Percentiles rank a stretch among this genome's conserved stretches.
These are phyloP conservation scores for Frieseomelitta varia DNA, from an alignment of 1,140 invertebrate species.

Conservation along the genomic window DNA sequence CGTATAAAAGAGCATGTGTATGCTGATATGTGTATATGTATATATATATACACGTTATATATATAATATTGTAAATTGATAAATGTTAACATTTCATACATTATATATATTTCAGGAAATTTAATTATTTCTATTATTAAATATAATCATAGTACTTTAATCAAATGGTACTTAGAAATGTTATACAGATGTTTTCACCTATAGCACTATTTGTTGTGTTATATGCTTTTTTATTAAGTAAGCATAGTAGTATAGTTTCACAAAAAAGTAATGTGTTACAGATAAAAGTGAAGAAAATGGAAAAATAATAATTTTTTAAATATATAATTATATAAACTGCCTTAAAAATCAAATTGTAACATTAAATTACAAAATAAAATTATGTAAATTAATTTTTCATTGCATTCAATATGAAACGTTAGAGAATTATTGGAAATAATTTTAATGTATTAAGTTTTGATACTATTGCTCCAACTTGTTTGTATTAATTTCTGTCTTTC, in stretches of 20 bases:
- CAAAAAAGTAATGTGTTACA: background rate
- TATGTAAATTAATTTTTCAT: background rate
- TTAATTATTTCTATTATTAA: constrained; percentile 12
- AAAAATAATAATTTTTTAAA: background rate
- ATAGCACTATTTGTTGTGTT: background rate
- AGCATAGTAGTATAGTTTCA: background rate
- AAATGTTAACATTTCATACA: constrained; percentile 1
- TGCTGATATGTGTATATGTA: constrained; percentile 26
- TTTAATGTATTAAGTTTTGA: background rate
- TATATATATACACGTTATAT: constrained; percentile 11
- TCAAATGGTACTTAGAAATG: constrained; percentile 1
- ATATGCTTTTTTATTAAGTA: background rate
- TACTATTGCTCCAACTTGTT: background rate
- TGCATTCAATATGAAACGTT: background rate
- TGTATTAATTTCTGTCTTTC: background rate
- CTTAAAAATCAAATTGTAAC: constrained; percentile 41
- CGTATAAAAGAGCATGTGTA: constrained; percentile 15
- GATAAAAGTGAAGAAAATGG: constrained; percentile 48
- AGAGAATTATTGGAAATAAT: background rate
- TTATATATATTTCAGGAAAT: background rate
- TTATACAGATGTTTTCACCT: constrained; percentile 11
- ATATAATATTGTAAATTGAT: constrained; percentile 31
- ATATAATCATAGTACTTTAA: background rate
- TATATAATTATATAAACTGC: constrained; percentile 35
- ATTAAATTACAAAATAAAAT: background rate